Evolutionary conservation across 2,113 vertebrate species (phyloP), one percentile per base, ranked within the genome.

Genomic region (Caracal caracal): DNA sequence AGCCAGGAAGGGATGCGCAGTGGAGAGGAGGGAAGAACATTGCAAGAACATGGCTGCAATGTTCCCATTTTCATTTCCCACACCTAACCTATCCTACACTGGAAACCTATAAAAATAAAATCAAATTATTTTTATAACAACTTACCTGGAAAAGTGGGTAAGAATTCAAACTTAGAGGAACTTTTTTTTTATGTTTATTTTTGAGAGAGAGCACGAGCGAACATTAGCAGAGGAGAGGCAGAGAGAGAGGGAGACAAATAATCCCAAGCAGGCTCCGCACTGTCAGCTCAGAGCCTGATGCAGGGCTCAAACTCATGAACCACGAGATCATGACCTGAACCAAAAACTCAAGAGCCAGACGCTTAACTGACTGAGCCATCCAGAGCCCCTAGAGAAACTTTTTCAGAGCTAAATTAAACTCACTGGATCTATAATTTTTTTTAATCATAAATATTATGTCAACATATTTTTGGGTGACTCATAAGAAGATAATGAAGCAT

Each of bases 401-500:
- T 93, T 70, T 73, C 49, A 82, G 71, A 20, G 40, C 13, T 82
- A 59, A 90, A 80, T 61, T 85, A 80, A 75, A 75, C 95, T 78
- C 37, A 75, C 24, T 79, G 6, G 63, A 65, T 68, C 30, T 47
- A 56, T 37, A 43, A 51, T 68, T 35, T 87, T 88, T 84, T n/a
- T 19, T 90, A 75, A 90, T 73, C 40, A 68, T 79, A 73, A 91
- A 53, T 26, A 61, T 79, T 59, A 66, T 68, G 94, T 35, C 51
- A 65, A 59, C 10, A 10, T 83, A 83, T 65, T 66, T 87, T 95
- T 89, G 89, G 43, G 75, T 87, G 75, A 59, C 65, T 30, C 19
- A 63, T 76, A 86, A 94, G 43, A 76, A 94, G 43, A 76, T 80
- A 70, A 87, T 40, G 71, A 94, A 97, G 30, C 28, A 70, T 66